Evolutionary conservation across 2,113 vertebrate genomes (phyloP).

Genomic region (Carollia perspicillata): DNA sequence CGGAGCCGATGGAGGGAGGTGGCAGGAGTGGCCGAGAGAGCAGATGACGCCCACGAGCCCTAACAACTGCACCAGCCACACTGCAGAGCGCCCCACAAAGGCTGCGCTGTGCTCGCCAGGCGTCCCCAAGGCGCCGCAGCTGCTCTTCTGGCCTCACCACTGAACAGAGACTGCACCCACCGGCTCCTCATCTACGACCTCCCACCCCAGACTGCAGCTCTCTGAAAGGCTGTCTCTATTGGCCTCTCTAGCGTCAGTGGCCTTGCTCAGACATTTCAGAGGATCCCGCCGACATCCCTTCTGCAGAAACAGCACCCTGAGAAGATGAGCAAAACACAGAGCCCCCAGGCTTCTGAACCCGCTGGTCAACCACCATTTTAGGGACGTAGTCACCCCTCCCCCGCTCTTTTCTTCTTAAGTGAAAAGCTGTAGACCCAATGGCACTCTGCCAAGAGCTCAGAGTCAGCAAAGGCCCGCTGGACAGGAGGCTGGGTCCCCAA

Average conservation of each 20-base stretch:
- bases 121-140: not conserved
- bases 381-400: not conserved
- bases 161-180: not conserved
- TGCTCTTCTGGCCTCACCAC: not conserved
- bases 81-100: not conserved
- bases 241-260: not conserved
- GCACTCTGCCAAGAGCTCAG: not conserved
- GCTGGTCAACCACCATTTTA: not conserved
- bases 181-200: not conserved
- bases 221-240: not conserved
- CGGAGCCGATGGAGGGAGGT: not conserved
- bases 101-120: not conserved
- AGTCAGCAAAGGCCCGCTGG: not conserved
- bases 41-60: not conserved
- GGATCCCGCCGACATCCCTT: not conserved
- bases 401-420: not conserved
- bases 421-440: not conserved
- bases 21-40: not conserved
- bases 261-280: not conserved
- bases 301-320: not conserved
- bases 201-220: not conserved
- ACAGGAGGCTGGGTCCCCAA: not conserved
- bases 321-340: constrained; percentile 9
- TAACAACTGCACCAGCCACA: not conserved
- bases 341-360: not conserved